phyloP scores from a whole-genome alignment of 1,140 invertebrate species.

The Onthophagus taurus region DNA sequence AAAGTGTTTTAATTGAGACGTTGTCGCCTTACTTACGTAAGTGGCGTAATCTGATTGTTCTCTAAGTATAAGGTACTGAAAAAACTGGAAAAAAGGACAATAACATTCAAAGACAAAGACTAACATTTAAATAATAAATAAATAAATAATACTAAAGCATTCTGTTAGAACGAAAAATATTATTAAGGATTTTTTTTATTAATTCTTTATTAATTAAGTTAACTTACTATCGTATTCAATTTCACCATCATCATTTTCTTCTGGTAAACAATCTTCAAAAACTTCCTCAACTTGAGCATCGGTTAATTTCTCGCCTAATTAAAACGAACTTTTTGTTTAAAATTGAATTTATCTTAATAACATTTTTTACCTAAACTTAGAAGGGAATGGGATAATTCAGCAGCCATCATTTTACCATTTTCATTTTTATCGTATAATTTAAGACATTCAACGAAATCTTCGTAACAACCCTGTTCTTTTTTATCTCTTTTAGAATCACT shows the following conservation, averaged over 20 bases:
- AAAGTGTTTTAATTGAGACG: neutral
- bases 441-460: constrained; percentile 68
- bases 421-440: constrained; percentile 70
- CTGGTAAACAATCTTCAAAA: constrained; percentile 26
- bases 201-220: neutral
- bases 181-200: neutral
- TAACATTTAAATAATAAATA: neutral
- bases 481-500: constrained; percentile 50
- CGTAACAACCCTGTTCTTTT: constrained; percentile 62
- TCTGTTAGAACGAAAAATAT: neutral
- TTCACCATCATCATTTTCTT: constrained; percentile 30
- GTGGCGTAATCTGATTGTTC: no score
- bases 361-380: constrained; percentile 49
- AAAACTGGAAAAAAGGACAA: neutral
- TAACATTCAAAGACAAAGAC: neutral
- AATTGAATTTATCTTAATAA: neutral
- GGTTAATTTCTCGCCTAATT: constrained; percentile 26
- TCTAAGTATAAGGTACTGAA: neutral
- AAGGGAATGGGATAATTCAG: constrained; percentile 62
- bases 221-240: constrained; percentile 27
- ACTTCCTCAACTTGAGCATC: constrained; percentile 26
- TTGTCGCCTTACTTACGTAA: no score
- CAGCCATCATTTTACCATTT: constrained; percentile 63
- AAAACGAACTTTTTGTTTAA: neutral
- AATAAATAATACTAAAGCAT: neutral